Evolutionary conservation across 2,113 vertebrate genomes (phyloP).

Genomic region (Chaetops frenatus): DNA sequence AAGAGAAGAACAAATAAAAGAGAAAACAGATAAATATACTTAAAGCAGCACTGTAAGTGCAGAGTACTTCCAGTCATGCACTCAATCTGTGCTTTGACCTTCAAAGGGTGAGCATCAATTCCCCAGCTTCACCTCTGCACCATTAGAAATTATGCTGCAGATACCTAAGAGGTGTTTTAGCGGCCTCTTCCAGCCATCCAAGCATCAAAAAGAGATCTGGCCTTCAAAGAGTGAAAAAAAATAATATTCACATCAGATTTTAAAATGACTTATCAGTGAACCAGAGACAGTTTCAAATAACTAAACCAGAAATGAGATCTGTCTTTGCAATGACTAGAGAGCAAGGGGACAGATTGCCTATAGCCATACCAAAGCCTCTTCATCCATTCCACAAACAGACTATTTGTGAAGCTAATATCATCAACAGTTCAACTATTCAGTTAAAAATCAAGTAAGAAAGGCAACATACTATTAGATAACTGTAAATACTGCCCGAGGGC

Average conservation of each 20-base stretch:
- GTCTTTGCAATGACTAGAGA: background rate
- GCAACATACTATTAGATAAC: background rate
- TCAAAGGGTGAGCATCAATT: background rate
- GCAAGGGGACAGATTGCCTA: background rate
- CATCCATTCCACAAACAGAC: background rate
- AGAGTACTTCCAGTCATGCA: background rate
- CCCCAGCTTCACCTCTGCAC: background rate
- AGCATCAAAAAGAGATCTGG: background rate
- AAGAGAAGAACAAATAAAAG: background rate
- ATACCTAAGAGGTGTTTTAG: background rate
- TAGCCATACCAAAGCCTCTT: background rate
- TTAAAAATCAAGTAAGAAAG: constrained; percentile 34
- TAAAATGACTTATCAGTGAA: background rate
- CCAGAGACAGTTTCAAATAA: background rate
- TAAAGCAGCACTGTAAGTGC: background rate
- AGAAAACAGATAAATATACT: background rate
- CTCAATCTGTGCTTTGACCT: background rate
- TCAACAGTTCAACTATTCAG: background rate
- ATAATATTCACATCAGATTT: background rate
- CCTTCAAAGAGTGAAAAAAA: background rate
- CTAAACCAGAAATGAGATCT: background rate
- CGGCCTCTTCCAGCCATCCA: background rate
- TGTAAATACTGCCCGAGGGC: background rate
- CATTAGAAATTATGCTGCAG: background rate
- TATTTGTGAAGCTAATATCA: background rate